Percentiles rank a stretch among this genome's conserved stretches.
Evolutionary conservation across 2,797 vertebrate genomes (phyloP).

Genomic region (Odontamblyopus lacepedii): DNA sequence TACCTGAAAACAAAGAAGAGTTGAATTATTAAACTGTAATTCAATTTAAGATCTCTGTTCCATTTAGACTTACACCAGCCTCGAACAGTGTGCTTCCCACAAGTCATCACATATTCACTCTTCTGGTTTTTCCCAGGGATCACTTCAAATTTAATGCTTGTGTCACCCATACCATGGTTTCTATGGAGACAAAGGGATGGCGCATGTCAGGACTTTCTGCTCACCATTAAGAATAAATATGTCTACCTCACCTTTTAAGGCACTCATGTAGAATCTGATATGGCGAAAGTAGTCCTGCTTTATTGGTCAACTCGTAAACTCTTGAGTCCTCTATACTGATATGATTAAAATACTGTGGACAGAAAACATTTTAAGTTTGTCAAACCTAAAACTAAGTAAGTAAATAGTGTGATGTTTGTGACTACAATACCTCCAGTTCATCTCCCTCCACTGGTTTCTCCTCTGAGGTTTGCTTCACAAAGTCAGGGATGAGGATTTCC

Average conservation of each 20-base stretch:
- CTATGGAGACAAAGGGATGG: slow-evolving; percentile 57
- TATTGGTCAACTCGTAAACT: slow-evolving; percentile 98
- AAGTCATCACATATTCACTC: slow-evolving; percentile 99
- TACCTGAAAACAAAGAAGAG: slow-evolving; percentile 78
- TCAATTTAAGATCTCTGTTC: neutral
- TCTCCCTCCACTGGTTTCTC: slow-evolving; percentile 96
- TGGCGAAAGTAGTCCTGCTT: slow-evolving; percentile 97
- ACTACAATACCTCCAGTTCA: slow-evolving; percentile 89
- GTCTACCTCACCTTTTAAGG: slow-evolving; percentile 93
- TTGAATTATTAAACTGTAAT: neutral
- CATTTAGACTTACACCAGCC: slow-evolving; percentile 93
- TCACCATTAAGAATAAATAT: neutral
- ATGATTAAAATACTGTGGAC: slow-evolving; percentile 98
- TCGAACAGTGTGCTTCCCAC: slow-evolving; percentile 96
- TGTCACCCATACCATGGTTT: slow-evolving; percentile 99
- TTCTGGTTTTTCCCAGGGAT: slow-evolving; percentile 99
- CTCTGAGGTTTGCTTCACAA: slow-evolving; percentile 97
- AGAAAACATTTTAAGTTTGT: slow-evolving; percentile 15
- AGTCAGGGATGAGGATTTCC: slow-evolving; percentile 99
- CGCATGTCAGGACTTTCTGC: neutral
- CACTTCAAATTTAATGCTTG: slow-evolving; percentile 98
- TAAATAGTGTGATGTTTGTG: too few species aligned
- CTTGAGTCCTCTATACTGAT: slow-evolving; percentile 99
- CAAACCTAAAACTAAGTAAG: neutral
- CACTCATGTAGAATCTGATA: slow-evolving; percentile 99